Conservation (phyloP, 2,888 invertebrate species). For the Papilio gigon region DNA sequence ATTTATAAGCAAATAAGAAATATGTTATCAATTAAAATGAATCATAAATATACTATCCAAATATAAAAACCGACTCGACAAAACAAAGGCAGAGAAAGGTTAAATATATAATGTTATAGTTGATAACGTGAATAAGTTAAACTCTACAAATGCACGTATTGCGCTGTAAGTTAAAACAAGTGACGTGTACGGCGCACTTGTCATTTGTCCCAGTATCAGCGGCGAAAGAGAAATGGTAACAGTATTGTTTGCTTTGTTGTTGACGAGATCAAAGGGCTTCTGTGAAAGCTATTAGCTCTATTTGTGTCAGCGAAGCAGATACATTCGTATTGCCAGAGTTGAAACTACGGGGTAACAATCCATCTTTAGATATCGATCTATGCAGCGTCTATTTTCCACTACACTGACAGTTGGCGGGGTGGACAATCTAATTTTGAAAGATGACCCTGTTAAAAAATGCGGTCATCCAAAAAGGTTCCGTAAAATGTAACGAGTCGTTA, state of each 20-base stretch:
- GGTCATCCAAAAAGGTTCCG: constrained; percentile 61
- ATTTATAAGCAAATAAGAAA: no score
- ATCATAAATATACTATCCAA: not conserved
- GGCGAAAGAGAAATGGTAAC: constrained; percentile 17
- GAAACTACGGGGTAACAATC: constrained; percentile 53
- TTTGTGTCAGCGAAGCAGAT: constrained; percentile 31
- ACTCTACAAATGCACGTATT: not conserved
- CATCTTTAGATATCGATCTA: constrained; percentile 63
- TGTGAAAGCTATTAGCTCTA: constrained; percentile 30
- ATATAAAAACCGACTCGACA: no score
- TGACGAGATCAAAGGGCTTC: constrained; percentile 36
- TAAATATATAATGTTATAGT: not conserved
- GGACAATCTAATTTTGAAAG: constrained; percentile 69
- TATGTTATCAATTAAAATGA: no score
- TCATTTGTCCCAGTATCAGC: constrained; percentile 20
- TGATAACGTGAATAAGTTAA: not conserved
- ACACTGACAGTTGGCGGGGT: constrained; percentile 54
- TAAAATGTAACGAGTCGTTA: constrained; percentile 43
- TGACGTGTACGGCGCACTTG: constrained; percentile 9
- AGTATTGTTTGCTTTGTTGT: constrained; percentile 25
- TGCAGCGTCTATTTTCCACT: constrained; percentile 65
- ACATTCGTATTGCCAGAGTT: constrained; percentile 49
- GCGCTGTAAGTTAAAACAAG: not conserved
- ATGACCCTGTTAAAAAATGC: constrained; percentile 72
- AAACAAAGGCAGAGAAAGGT: no score